Evolutionary conservation across 2,113 vertebrate species (phyloP), one percentile per base, ranked within the genome.

Genomic region (Sinocyclocheilus maitianheensis): DNA sequence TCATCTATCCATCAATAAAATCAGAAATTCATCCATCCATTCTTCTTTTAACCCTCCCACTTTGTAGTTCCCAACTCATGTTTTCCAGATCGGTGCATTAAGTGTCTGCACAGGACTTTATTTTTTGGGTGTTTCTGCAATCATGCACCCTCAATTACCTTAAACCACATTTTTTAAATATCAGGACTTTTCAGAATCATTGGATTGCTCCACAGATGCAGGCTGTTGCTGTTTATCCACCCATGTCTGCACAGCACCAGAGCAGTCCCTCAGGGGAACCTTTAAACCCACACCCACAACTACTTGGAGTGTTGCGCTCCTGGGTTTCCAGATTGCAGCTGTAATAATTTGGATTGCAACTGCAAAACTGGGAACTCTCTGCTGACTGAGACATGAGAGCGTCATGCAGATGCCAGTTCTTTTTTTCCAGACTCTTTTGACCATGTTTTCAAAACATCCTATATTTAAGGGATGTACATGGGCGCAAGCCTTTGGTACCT

Each of bases 1-100:
- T 89, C 91, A 87, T 92, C 90, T 90, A 43, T 51, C 72, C 77
- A 85, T 76, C 67, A 88, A 87, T 88, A 90, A 88, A 76, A 90
- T 77, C 1, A 43, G 43, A 43, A 43, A 43, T 9, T 2, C 43
- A 43, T 43, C 43, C 7, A 43, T 43, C 2, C 43, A 9, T 43
- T 43, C 43, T 10, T 46, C 43, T 8, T 75, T 77, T 63, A 55
- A 55, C 67, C 75, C 67, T 34, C 81, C 55, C 18, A 51, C 20
- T 60, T 30, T 48, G 18, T 30, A 55, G 62, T 48, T 65, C 18
- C 63, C 69, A 53, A 22, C 74, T 46, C 13, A 3, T 37, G 34
- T 77, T 83, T 81, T 71, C 87, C 83, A 82, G 84, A 71, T 85
- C 69, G 65, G 60, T 34, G 71, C 62, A 83, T 78, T 63, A 85